Evolutionary conservation across 1,140 invertebrate species (phyloP), one percentile per base, ranked within the genome.

Genomic region (Calephelis nemesis): DNA sequence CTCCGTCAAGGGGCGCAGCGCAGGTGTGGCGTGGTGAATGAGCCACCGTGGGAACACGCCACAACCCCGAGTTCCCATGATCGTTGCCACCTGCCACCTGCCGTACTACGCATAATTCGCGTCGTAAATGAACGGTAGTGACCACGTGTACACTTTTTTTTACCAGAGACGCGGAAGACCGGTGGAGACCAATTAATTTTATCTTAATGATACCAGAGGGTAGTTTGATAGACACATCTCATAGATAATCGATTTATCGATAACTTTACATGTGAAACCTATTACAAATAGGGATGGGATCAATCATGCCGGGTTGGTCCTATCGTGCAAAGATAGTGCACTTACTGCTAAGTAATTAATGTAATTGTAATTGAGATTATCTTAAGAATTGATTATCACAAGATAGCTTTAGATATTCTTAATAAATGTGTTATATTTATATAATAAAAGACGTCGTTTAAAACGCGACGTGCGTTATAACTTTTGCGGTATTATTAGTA

Each of bases 41-140:
- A 89, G 80, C 81, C 78, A 71, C 76, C 88, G 88, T 91, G 88
- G 87, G 87, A 91, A 89, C 87, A 65, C 79, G 74, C 63, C 80
- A 73, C 84, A 83, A 85, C 87, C 86, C 88, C 78, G 81, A 73
- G 87, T 91, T 89, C 88, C 88, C 87, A 89, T 76, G 81, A 65
- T 74, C 75, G 68, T 73, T 74, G 69, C 79, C 87, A 88, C 84
- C 85, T 84, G 85, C 85, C 88, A 88, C 86, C 87, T 88, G 87
- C 86, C 86, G 78, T 87, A 89, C 83, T 89, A 90, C 88, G 88
- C 88, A 90, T 91, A 90, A 91, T 91, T 91, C 88, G 87, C 88
- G 83, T 84, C 85, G 87, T 91, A 91, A 91, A 88, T 88, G 86
- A 91, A 91, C 88, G 88, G 88, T 91, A 90, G 86, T 91, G 86